phyloP scores from a whole-genome alignment of 2,888 invertebrate species.

The Agonopterix arenella region DNA sequence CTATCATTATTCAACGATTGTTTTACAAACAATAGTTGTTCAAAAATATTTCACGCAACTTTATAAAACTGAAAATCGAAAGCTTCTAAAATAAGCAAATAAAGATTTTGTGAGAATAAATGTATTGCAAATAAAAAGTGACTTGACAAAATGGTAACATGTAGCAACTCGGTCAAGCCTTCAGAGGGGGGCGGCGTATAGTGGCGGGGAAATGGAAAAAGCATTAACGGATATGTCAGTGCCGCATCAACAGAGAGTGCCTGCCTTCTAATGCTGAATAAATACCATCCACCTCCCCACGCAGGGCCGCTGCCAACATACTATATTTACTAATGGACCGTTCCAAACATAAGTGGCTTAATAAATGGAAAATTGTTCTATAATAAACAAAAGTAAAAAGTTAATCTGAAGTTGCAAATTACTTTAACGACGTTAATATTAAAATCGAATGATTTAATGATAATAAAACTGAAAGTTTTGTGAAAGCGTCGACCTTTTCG shows the following conservation, averaged over 20 bases:
- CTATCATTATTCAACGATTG: too few species aligned
- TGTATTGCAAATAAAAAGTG: constrained; percentile 20
- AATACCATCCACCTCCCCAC: constrained; percentile 61
- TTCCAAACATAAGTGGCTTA: neutral
- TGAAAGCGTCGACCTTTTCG: neutral
- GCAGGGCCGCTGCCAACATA: constrained; percentile 33
- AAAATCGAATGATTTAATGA: constrained; percentile 2
- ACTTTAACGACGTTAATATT: constrained; percentile 4
- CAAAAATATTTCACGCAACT: too few species aligned
- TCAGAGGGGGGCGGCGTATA: constrained; percentile 36
- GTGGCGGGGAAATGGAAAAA: constrained; percentile 71
- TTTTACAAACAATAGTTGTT: too few species aligned
- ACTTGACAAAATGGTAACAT: constrained; percentile 32
- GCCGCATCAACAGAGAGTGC: constrained; percentile 71
- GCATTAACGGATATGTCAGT: constrained; percentile 76
- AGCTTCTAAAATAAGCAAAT: too few species aligned
- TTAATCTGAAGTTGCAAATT: neutral
- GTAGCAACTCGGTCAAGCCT: constrained; percentile 58
- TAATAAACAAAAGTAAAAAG: neutral
- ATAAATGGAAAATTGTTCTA: neutral
- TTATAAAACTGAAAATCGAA: too few species aligned
- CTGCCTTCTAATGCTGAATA: constrained; percentile 71
- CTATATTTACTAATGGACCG: neutral
- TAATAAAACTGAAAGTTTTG: neutral
- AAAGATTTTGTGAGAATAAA: too few species aligned